Conservation (phyloP, 2,797 vertebrate genomes). For the Nannoperca australis region DNA sequence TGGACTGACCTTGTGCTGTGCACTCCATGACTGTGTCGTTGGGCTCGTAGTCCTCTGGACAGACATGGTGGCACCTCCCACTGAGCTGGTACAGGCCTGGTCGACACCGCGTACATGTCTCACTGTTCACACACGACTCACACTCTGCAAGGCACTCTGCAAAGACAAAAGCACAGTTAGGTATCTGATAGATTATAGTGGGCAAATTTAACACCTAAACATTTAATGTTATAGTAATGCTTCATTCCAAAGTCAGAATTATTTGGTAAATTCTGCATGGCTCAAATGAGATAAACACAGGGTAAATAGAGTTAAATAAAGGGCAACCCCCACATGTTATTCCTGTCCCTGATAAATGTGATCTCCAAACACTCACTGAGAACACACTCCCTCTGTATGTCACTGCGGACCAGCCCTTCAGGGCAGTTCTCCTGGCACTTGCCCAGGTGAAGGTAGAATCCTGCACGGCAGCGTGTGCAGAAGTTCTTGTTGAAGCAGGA, state of each 20-base stretch:
- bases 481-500: slow-evolving; percentile 99
- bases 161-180: slow-evolving; percentile 47
- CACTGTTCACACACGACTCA: slow-evolving; percentile 93
- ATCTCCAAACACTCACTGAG: slow-evolving; percentile 77
- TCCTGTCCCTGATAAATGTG: neutral
- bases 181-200: neutral
- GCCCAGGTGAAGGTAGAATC: slow-evolving; percentile 96
- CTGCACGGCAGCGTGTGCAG: slow-evolving; percentile 97
- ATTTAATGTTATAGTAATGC: slow-evolving; percentile 1
- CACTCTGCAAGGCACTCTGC: slow-evolving; percentile 96
- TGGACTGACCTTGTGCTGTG: slow-evolving; percentile 87
- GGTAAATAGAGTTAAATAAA: slow-evolving; percentile 2
- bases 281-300: slow-evolving; percentile 8
- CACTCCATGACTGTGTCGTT: slow-evolving; percentile 95
- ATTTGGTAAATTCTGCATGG: neutral
- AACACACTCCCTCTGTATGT: slow-evolving; percentile 94
- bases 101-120: slow-evolving; percentile 93
- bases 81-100: slow-evolving; percentile 92
- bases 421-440: slow-evolving; percentile 97
- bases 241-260: slow-evolving; percentile 1
- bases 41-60: slow-evolving; percentile 93
- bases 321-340: neutral
- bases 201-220: slow-evolving; percentile 6
- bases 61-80: slow-evolving; percentile 93
- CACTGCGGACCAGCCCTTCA: slow-evolving; percentile 91